Base-by-base conservation (phyloP, 1,140 invertebrate species). In the Euschistus heros region DNA sequence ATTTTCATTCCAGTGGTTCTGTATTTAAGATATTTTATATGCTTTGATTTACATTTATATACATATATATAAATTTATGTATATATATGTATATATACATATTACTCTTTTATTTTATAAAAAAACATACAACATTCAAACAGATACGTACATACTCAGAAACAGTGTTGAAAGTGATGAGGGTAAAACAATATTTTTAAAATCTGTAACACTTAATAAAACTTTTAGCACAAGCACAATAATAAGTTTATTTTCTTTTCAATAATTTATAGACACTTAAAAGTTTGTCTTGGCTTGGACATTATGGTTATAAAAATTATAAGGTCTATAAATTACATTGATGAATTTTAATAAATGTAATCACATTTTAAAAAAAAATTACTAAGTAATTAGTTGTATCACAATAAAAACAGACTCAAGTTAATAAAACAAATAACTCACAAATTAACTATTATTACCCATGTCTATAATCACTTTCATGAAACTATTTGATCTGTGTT, bases 401-500 rank as follows among this genome's bases (percentile, higher is more conserved):
- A 68, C 67, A 68, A 68, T 68, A 30, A 62, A 65, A 65, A 54
- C 57, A 64, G 64, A 42, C 64, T 65, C 22, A 63, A 59, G 59
- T 47, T 59, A 65, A 65, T 18, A 50, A 67, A 67, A 67, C 50
- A 46, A 67, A 68, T 37, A 62, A 66, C 24, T 61, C 59, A 64
- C 33, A 68, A 68, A 65, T 63, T 64, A 67, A 64, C 66, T 67
- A 67, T 67, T 44, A 54, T 55, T 47, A 62, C 63, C 67, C 44
- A 47, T 47, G 37, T 50, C 60, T 64, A 52, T 55, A 68, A 62
- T 46, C 62, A 57, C 64, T 59, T 54, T 68, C 64, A 57, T 59
- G 55, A 68, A 67, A 65, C 64, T 68, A 65, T 68, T 68, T 65
- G 67, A 68, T 68, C 64, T 64, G 66, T 68, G 63, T 66, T 62